Percentiles rank a stretch among this genome's conserved stretches.
Evolutionary conservation across 2,797 vertebrate species (phyloP).

Genomic region (Hydrophis major): DNA sequence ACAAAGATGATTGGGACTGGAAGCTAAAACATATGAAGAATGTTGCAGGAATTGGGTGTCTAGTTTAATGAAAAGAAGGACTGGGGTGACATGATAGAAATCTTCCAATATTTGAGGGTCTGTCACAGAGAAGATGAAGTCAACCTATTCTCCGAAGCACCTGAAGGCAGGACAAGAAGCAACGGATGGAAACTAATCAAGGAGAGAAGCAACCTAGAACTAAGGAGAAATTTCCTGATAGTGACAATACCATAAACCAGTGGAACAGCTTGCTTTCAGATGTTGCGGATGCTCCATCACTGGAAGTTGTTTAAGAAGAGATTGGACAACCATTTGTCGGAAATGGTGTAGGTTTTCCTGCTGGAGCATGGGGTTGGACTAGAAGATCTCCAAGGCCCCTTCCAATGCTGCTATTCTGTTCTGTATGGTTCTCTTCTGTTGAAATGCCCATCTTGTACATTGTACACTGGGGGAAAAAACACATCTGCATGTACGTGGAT

Average conservation of each 20-base stretch:
- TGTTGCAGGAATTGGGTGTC: neutral
- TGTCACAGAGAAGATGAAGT: neutral
- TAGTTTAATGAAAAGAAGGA: neutral
- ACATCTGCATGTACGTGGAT: neutral
- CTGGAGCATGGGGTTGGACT: neutral
- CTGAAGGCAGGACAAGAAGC: neutral
- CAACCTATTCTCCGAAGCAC: neutral
- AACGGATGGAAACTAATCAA: neutral
- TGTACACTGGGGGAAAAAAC: too few species aligned
- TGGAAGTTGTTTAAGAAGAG: neutral
- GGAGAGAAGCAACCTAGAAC: neutral
- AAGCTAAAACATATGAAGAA: neutral
- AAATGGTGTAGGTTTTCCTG: neutral
- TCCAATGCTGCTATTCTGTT: neutral
- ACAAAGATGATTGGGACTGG: neutral
- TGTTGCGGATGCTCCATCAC: too few species aligned
- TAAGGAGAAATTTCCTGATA: neutral
- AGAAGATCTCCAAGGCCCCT: neutral
- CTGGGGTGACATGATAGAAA: neutral
- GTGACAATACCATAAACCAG: neutral
- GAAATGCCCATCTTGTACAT: neutral
- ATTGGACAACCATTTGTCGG: neutral
- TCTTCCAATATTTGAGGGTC: neutral
- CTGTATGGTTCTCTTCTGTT: neutral
- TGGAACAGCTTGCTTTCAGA: neutral